Percentiles rank a stretch among this genome's conserved stretches.
Evolutionary conservation across 2,113 vertebrate genomes (phyloP).

Genomic region (Neolamprologus sp.): DNA sequence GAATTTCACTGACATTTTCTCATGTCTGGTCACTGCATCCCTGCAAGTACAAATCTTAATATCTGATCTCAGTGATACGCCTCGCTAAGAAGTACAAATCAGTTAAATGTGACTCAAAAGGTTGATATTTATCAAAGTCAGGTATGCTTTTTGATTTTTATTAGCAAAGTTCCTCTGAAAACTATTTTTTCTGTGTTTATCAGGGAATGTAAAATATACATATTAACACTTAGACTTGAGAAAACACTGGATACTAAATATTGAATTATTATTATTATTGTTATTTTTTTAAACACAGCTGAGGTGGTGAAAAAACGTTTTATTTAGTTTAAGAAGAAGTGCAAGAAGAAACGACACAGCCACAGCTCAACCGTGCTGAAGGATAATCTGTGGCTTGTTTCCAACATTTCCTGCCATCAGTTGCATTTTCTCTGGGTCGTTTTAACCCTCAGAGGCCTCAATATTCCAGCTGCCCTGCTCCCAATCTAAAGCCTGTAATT

Average conservation of each 20-base stretch:
- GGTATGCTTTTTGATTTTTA: not conserved
- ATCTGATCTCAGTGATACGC: not conserved
- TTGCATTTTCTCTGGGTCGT: not conserved
- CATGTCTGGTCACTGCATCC: accelerated
- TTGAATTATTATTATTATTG: not conserved
- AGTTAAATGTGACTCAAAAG: not conserved
- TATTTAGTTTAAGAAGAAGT: not conserved
- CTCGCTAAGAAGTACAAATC: not conserved
- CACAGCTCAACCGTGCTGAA: not conserved
- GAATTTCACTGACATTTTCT: not conserved
- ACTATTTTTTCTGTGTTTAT: not conserved
- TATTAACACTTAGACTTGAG: not conserved
- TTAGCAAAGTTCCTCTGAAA: not conserved
- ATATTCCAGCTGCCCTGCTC: not conserved
- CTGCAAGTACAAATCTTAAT: not conserved
- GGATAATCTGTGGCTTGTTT: not conserved
- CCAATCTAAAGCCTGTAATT: not conserved
- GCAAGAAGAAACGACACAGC: not conserved
- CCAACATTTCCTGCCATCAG: not conserved
- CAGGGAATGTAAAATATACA: not conserved
- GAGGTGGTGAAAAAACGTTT: not conserved
- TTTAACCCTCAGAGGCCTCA: not conserved
- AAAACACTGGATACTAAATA: not conserved
- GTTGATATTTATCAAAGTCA: not conserved
- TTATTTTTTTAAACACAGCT: accelerated